These are phyloP conservation scores for Drosophila athabasca DNA, from an alignment of 1,140 invertebrate genomes.

Conservation along the genomic window DNA sequence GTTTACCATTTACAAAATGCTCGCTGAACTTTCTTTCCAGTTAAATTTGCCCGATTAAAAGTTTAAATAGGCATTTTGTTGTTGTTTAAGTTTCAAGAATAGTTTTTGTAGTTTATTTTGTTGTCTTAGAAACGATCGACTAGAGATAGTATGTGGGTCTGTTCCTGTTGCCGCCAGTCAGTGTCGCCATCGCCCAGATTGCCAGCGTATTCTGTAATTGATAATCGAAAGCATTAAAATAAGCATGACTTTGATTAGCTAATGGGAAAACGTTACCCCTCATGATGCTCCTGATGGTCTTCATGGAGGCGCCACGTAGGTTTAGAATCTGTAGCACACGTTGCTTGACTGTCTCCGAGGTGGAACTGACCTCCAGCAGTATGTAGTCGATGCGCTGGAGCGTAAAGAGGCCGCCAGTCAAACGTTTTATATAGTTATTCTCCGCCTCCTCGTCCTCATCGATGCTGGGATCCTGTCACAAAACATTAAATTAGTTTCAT, in stretches of 20 bases:
- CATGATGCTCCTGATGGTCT: constrained; percentile 97
- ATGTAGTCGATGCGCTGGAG: constrained; percentile 98
- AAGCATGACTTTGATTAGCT: not conserved
- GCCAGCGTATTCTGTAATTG: constrained; percentile 93
- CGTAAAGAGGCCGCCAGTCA: constrained; percentile 97
- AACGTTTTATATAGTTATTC: constrained; percentile 92
- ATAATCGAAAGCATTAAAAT: not conserved
- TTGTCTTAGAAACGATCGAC: constrained; percentile 95
- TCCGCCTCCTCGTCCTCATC: constrained; percentile 91
- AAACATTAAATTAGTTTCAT: not conserved
- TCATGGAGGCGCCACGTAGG: constrained; percentile 94
- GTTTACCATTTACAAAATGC: too few relatives aligned
- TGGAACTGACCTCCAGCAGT: constrained; percentile 95
- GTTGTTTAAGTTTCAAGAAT: not conserved
- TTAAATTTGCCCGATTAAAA: not conserved
- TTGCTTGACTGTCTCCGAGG: constrained; percentile 92
- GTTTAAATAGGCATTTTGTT: too few relatives aligned
- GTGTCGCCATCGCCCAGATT: constrained; percentile 94
- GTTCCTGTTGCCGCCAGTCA: constrained; percentile 93
- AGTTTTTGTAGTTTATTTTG: constrained; percentile 39
- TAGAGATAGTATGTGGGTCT: constrained; percentile 95
- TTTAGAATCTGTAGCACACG: constrained; percentile 95
- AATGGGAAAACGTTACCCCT: constrained; percentile 86
- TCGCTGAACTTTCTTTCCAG: not conserved
- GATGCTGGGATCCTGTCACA: constrained; percentile 65